A percentile compares a stretch with the other conserved stretches of the same genome.
Evolutionary conservation across 2,797 vertebrate genomes (phyloP).

Genomic region (Sphenopsis melanotis): DNA sequence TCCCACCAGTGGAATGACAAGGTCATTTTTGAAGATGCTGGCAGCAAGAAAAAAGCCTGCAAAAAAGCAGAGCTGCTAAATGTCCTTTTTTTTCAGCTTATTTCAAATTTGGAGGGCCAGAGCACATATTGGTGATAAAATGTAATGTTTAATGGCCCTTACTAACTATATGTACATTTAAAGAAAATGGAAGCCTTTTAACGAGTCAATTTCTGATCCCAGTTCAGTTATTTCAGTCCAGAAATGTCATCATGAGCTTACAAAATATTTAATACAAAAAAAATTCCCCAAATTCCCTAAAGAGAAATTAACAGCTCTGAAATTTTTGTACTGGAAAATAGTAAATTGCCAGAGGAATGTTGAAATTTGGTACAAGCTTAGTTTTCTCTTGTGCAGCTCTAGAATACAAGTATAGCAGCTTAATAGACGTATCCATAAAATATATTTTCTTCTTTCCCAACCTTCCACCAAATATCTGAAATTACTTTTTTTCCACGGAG

Average conservation of each 20-base stretch:
- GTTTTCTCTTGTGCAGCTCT: neutral
- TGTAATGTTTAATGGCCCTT: neutral
- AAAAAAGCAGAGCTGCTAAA: neutral
- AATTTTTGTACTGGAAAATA: neutral
- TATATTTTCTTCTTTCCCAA: neutral
- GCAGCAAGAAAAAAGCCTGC: neutral
- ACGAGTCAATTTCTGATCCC: neutral
- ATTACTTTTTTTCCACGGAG: neutral
- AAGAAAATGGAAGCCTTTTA: neutral
- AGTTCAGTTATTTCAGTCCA: neutral
- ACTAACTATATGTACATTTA: neutral
- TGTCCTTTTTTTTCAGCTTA: neutral
- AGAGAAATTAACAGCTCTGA: neutral
- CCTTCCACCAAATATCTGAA: neutral
- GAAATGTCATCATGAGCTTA: neutral
- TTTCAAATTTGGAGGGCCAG: neutral
- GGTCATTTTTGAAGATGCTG: neutral
- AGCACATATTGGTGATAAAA: neutral
- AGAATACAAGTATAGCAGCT: neutral
- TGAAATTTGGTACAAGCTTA: neutral
- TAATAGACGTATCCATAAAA: neutral
- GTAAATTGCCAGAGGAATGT: neutral
- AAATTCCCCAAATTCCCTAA: neutral
- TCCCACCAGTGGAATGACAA: neutral
- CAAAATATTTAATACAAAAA: neutral